Evolutionary conservation across 2,888 invertebrate genomes (phyloP).

Genomic region (Drosophila greeni): DNA sequence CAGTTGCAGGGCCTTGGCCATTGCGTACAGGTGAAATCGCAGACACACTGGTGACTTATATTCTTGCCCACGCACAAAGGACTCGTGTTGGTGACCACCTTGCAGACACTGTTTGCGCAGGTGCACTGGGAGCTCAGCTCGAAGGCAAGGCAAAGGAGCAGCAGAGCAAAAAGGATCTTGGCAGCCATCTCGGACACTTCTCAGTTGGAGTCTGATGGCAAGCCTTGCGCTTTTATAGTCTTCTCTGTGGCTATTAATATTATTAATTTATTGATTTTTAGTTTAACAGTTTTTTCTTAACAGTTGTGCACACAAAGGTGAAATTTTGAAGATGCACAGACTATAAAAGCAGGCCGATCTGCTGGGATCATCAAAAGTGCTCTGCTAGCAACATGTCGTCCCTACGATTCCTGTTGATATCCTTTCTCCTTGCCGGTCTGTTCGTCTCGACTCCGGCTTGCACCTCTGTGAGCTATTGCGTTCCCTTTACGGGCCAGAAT

Average conservation of each 20-base stretch:
- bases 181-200: slow-evolving; percentile 16
- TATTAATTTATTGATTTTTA: too few species aligned
- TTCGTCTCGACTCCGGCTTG: neutral
- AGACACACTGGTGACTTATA: slow-evolving; percentile 27
- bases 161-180: slow-evolving; percentile 12
- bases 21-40: slow-evolving; percentile 35
- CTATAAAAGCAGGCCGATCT: slow-evolving; percentile 29
- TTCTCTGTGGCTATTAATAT: slow-evolving; percentile 5
- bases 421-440: neutral
- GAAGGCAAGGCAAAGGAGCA: slow-evolving; percentile 5
- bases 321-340: neutral
- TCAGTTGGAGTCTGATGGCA: neutral
- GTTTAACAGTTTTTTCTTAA: neutral
- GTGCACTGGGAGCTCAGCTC: neutral
- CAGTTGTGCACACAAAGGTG: slow-evolving; percentile 19
- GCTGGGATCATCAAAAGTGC: neutral
- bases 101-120: slow-evolving; percentile 1
- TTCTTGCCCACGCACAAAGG: neutral
- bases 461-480: neutral
- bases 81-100: slow-evolving; percentile 1
- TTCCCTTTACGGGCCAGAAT: slow-evolving; percentile 7
- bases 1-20: slow-evolving; percentile 42
- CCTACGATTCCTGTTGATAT: slow-evolving; percentile 4
- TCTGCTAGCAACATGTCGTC: slow-evolving; percentile 4
- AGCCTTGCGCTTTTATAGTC: slow-evolving; percentile 26